Conservation (phyloP, 2,888 invertebrate genomes). For the Idaea biselata region DNA sequence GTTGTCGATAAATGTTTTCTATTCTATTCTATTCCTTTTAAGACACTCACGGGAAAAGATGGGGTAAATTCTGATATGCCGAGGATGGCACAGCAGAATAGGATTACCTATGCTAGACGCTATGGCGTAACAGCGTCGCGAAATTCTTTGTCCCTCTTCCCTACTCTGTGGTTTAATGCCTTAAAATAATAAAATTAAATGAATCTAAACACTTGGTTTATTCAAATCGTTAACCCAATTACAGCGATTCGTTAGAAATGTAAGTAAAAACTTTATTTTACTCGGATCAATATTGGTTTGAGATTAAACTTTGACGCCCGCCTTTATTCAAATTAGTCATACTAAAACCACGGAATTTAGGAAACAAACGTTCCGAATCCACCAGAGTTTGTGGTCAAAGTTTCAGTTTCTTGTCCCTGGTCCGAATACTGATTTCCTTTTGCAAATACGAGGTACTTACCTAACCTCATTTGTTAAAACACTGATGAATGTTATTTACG, state of each 20-base stretch:
- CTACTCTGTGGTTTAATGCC: too few relatives aligned
- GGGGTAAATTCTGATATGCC: too few relatives aligned
- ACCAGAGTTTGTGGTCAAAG: constrained; percentile 46
- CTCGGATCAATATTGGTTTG: constrained; percentile 60
- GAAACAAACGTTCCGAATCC: constrained; percentile 42
- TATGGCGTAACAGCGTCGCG: too few relatives aligned
- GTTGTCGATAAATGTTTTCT: too few relatives aligned
- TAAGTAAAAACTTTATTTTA: constrained; percentile 63
- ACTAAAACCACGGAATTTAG: constrained; percentile 46
- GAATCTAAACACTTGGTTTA: constrained; percentile 3
- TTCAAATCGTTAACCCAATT: constrained; percentile 50
- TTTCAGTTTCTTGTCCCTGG: constrained; percentile 37
- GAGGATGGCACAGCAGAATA: too few relatives aligned
- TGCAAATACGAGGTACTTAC: constrained; percentile 20
- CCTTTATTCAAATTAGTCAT: constrained; percentile 54
- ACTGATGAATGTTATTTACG: not conserved
- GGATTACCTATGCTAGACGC: too few relatives aligned
- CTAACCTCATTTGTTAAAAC: not conserved
- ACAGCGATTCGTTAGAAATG: constrained; percentile 63
- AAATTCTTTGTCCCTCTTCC: too few relatives aligned
- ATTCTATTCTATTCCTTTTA: too few relatives aligned
- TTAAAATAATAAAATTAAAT: too few relatives aligned
- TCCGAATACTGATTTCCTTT: constrained; percentile 46
- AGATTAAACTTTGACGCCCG: constrained; percentile 58
- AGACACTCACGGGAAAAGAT: too few relatives aligned